Conservation (phyloP, 1,140 invertebrate species). For the Maconellicoccus hirsutus region DNA sequence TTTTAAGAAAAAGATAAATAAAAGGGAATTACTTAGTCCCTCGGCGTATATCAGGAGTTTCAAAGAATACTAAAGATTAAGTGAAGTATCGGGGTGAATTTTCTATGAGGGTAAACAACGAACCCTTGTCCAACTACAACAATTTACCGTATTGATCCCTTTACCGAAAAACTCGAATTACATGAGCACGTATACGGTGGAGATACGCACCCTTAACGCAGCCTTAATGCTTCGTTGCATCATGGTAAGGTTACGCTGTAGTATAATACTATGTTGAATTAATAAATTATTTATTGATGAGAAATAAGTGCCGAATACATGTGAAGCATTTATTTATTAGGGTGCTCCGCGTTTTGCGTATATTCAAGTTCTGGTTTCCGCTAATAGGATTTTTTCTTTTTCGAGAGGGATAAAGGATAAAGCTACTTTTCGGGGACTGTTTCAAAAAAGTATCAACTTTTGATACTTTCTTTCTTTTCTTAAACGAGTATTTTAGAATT, state of each 20-base stretch:
- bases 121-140: conserved; percentile 2
- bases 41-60: conserved; percentile 11
- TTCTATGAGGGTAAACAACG: conserved; percentile 21
- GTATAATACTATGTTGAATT: not conserved
- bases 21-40: conserved; percentile 17
- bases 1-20: conserved; percentile 21
- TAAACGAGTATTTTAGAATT: no score
- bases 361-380: no score
- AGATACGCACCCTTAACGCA: not conserved
- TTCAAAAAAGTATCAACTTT: no score
- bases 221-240: not conserved
- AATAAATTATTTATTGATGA: not conserved
- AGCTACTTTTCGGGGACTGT: no score
- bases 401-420: no score
- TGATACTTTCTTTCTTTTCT: no score
- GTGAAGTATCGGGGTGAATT: not conserved
- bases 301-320: no score
- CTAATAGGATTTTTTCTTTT: no score
- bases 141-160: conserved; percentile 22
- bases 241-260: not conserved
- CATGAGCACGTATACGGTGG: not conserved
- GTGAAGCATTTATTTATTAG: no score
- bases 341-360: no score
- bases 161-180: not conserved
- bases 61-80: conserved; percentile 1